Evolutionary conservation across 2,888 invertebrate genomes (phyloP).

Genomic region (Drosophila greeni): DNA sequence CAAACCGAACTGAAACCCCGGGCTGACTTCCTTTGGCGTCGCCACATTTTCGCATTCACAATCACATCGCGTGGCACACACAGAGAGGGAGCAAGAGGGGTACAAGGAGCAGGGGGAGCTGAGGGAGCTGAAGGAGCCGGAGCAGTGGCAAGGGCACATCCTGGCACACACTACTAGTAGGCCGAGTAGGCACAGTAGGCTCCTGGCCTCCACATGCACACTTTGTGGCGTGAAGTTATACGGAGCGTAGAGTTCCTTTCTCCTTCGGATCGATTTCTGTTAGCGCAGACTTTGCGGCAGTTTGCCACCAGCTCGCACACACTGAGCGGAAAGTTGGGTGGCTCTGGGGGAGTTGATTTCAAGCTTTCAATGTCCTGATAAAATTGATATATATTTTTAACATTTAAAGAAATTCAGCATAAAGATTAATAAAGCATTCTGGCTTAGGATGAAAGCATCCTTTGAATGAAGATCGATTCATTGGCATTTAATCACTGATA

Average conservation of each 20-base stretch:
- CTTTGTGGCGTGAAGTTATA: slow-evolving; percentile 57
- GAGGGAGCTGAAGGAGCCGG: background rate
- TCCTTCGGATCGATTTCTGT: slow-evolving; percentile 59
- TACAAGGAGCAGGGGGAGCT: slow-evolving; percentile 31
- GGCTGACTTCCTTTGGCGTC: slow-evolving; percentile 46
- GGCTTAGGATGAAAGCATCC: background rate
- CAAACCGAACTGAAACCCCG: slow-evolving; percentile 27
- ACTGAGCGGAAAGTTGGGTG: slow-evolving; percentile 4
- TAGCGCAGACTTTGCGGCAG: slow-evolving; percentile 68
- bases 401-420: accelerated
- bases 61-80: slow-evolving; percentile 71
- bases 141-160: slow-evolving; percentile 30
- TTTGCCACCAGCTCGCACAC: slow-evolving; percentile 44
- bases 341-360: background rate
- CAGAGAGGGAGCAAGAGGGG: slow-evolving; percentile 51
- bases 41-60: slow-evolving; percentile 72
- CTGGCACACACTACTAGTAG: slow-evolving; percentile 19
- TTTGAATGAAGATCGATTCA: background rate
- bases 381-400: background rate
- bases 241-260: slow-evolving; percentile 49
- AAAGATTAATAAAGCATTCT: background rate
- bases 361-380: background rate
- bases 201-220: slow-evolving; percentile 19
- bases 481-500: background rate
- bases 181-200: slow-evolving; percentile 3